These are phyloP conservation scores for Brachyhypopomus gauderio DNA, from an alignment of 2,113 vertebrate species.

Conservation along the genomic window DNA sequence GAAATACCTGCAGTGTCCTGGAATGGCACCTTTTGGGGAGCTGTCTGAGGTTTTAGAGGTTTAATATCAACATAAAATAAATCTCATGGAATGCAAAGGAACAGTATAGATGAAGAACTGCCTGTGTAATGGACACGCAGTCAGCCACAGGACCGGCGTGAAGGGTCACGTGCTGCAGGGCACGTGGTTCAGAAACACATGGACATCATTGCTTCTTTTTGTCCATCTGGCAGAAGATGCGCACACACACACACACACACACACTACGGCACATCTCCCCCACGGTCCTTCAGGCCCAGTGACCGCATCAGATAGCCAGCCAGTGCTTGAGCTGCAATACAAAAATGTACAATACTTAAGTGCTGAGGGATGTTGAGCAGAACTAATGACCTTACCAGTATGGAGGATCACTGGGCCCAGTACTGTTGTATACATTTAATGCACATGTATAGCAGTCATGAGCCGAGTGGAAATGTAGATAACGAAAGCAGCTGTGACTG, in stretches of 20 bases:
- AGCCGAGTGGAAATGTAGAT: no score
- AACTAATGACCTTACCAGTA: background rate
- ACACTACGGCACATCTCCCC: conserved; percentile 39
- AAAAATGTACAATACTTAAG: conserved; percentile 35
- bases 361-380: background rate
- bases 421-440: no score
- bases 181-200: conserved; percentile 44
- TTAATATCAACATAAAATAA: conserved; percentile 4
- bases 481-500: no score
- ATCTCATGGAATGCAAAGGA: conserved; percentile 51
- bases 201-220: conserved; percentile 53
- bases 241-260: conserved; percentile 21
- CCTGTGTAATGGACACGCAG: background rate
- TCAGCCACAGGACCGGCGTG: conserved; percentile 48
- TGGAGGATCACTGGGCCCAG: no score
- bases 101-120: conserved; percentile 17
- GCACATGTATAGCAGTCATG: no score
- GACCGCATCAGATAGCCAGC: conserved; percentile 73
- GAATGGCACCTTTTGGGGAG: conserved; percentile 28
- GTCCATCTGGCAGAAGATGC: conserved; percentile 42
- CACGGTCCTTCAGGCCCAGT: conserved; percentile 16
- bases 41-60: conserved; percentile 42
- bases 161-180: conserved; percentile 40
- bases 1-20: conserved; percentile 21
- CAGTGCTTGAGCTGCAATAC: conserved; percentile 73